phyloP scores from a whole-genome alignment of 92 coral and sea anemone genomes.

The Porites rus region DNA sequence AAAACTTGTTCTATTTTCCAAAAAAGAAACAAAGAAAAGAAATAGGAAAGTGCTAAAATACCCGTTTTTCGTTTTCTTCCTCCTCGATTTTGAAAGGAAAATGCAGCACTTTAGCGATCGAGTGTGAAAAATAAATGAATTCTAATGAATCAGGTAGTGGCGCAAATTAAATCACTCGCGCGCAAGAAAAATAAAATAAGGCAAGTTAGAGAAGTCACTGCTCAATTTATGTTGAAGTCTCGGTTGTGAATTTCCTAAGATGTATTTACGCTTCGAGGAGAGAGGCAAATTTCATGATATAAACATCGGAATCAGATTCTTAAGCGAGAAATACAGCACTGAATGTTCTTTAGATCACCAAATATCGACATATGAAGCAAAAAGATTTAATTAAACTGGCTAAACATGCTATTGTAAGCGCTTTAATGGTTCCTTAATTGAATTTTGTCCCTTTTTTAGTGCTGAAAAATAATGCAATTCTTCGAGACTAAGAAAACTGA shows the following conservation, averaged over 20 bases:
- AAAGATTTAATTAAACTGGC: constrained; percentile 36
- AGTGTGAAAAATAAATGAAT: neutral
- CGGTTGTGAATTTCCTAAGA: neutral
- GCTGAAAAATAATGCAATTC: constrained; percentile 15
- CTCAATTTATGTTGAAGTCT: neutral
- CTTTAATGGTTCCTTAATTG: constrained; percentile 28
- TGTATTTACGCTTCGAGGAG: neutral
- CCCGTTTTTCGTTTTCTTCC: neutral
- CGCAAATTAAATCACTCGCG: neutral
- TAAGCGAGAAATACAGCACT: neutral
- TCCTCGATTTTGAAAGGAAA: neutral
- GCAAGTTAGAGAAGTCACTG: neutral
- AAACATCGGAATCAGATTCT: neutral
- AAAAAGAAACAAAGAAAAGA: too few relatives aligned
- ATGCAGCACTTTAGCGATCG: neutral
- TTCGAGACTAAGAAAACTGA: neutral
- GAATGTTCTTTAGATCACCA: neutral
- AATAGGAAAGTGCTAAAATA: neutral
- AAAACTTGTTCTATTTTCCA: neutral
- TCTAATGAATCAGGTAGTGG: neutral
- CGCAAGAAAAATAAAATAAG: neutral
- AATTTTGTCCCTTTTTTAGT: neutral
- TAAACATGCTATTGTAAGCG: constrained; percentile 42
- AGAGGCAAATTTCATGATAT: neutral
- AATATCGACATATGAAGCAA: neutral